Percentiles rank a stretch among this genome's conserved stretches.
These are phyloP conservation scores for Rhaphigaster nebulosa DNA, from an alignment of 2,888 invertebrate species.

Conservation along the genomic window DNA sequence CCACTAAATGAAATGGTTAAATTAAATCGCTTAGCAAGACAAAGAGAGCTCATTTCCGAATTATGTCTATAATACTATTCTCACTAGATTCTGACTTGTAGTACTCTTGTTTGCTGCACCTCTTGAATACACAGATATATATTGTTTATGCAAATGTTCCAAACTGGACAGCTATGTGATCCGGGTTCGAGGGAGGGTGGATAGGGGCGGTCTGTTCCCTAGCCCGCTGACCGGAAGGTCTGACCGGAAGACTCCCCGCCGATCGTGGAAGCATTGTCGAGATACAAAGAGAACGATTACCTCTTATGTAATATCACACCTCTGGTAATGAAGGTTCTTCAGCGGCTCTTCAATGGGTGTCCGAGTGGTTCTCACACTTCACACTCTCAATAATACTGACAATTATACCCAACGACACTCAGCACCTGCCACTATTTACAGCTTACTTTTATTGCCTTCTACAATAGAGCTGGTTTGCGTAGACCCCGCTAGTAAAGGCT, in stretches of 20 bases:
- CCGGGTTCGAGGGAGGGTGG: constrained; percentile 1
- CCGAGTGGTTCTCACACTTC: constrained; percentile 52
- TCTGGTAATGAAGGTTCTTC: constrained; percentile 36
- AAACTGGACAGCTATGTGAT: constrained; percentile 8
- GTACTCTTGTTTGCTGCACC: background rate
- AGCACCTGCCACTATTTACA: constrained; percentile 38
- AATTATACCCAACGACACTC: constrained; percentile 19
- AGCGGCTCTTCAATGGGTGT: background rate
- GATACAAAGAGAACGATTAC: constrained; percentile 52
- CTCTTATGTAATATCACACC: constrained; percentile 56
- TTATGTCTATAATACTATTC: background rate
- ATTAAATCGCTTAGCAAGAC: no score
- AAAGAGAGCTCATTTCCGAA: background rate
- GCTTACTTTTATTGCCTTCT: constrained; percentile 7
- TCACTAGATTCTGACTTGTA: background rate
- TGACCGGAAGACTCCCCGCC: constrained; percentile 56
- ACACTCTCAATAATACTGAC: constrained; percentile 31
- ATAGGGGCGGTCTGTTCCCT: constrained; percentile 44
- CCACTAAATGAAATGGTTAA: no score
- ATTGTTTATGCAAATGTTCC: constrained; percentile 7
- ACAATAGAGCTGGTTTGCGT: constrained; percentile 18
- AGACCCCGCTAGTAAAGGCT: background rate
- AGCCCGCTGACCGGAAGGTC: constrained; percentile 46
- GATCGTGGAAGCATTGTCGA: constrained; percentile 28
- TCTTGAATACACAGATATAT: background rate